A percentile compares a stretch with the other conserved stretches of the same genome.
phyloP scores from a whole-genome alignment of 2,888 invertebrate species.

The Anorthoa munda region DNA sequence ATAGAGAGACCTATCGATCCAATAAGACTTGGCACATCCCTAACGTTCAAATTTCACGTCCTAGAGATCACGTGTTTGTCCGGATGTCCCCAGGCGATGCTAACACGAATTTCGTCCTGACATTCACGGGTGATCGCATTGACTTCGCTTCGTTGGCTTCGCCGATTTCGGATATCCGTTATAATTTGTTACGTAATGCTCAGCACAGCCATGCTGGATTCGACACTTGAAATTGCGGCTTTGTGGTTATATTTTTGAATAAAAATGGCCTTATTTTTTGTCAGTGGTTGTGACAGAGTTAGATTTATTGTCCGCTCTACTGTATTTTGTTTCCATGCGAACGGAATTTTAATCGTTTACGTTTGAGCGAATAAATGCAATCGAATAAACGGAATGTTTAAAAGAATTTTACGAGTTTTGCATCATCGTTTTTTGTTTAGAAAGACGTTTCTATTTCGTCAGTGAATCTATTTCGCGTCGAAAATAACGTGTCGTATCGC shows the following conservation, averaged over 20 bases:
- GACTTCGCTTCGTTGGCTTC: constrained; percentile 65
- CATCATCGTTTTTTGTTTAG: constrained; percentile 45
- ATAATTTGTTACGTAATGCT: constrained; percentile 70
- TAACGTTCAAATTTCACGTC: constrained; percentile 36
- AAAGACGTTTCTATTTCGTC: constrained; percentile 63
- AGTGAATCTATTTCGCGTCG: constrained; percentile 64
- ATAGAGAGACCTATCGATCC: background rate
- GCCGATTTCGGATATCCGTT: constrained; percentile 73
- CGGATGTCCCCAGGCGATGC: constrained; percentile 58
- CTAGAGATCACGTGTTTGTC: constrained; percentile 42
- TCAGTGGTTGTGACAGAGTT: constrained; percentile 51
- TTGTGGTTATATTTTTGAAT: constrained; percentile 53
- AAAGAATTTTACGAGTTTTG: constrained; percentile 31
- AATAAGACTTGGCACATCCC: constrained; percentile 11
- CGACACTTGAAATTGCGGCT: constrained; percentile 52
- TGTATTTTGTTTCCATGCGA: constrained; percentile 34
- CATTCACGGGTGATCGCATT: constrained; percentile 75
- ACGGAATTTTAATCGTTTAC: constrained; percentile 36
- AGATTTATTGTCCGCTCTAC: constrained; percentile 40
- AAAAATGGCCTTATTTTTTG: constrained; percentile 43
- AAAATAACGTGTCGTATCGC: constrained; percentile 74
- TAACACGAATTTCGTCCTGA: constrained; percentile 69
- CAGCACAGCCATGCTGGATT: constrained; percentile 50
- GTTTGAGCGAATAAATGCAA: constrained; percentile 28
- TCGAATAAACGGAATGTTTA: constrained; percentile 13